Base-by-base conservation (phyloP, 2,113 vertebrate species). In the Dermatemys mawii region DNA sequence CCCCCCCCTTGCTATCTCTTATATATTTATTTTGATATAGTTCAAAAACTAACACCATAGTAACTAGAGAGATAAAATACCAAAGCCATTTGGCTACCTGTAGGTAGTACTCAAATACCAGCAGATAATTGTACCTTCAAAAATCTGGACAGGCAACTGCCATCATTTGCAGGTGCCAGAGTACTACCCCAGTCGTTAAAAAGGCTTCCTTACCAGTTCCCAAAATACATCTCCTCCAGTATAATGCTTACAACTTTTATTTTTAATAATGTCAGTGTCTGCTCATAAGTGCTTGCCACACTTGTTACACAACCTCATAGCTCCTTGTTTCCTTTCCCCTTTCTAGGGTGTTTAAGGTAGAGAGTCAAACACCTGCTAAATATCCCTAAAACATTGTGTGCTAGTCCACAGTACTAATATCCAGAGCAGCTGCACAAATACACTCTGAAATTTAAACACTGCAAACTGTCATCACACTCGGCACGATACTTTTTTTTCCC, bases 1-100 rank as follows among this genome's bases (percentile, higher is more conserved):
- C 0, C 51, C 51, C 51, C 19, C 55, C n/a, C n/a, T n/a, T 46
- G 5, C 27, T 5, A 0, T 2, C 17, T 70, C 21, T 32, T 12
- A 2, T n/a, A 10, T 1, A 24, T 54, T 55, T 6, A 19, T 6
- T 48, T 53, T 49, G 86, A 10, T 3, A 11, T 24, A 2, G 5
- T 9, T 24, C 48, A 60, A 84, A 60, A 81, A n/a, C n/a, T 24
- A 85, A 86, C 57, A 35, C 14, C 13, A 10, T 38, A 32, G 10
- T n/a, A 53, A 54, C 12, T 8, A 14, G 1, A 1, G 4, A 1
- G 26, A 44, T 16, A n/a, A 78, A 78, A 57, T 2, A 51, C 0
- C 1, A 27, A 50, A 0, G 26, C 3, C 78, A 4, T 26, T 80
- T 29, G 44, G 38, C 73, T 79, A n/a, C 49, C 63, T 35, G 82